Evolutionary conservation across 2,888 invertebrate species (phyloP).

Genomic region (Drepana falcataria): DNA sequence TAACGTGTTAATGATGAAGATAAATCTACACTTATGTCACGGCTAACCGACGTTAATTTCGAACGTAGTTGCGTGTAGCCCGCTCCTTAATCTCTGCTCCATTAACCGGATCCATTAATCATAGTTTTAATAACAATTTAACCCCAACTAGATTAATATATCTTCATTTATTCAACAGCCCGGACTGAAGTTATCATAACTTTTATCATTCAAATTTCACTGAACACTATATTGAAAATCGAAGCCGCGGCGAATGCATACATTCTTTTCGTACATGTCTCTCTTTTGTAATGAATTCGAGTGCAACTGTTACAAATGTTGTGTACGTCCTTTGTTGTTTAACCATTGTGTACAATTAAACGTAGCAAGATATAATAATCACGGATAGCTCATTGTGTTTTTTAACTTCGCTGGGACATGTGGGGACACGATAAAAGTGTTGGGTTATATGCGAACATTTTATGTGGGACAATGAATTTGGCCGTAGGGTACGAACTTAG

Average conservation of each 20-base stretch:
- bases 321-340: conserved; percentile 64
- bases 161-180: conserved; percentile 70
- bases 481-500: conserved; percentile 69
- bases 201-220: conserved; percentile 73
- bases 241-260: conserved; percentile 57
- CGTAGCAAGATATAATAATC: conserved; percentile 75
- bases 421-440: conserved; percentile 66
- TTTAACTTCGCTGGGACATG: conserved; percentile 63
- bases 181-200: conserved; percentile 45
- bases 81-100: conserved; percentile 72
- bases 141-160: conserved; percentile 77
- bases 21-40: conserved; percentile 66
- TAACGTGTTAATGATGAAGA: conserved; percentile 68
- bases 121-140: conserved; percentile 79
- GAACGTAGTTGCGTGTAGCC: conserved; percentile 62
- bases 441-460: conserved; percentile 44
- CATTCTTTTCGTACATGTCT: conserved; percentile 38
- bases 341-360: conserved; percentile 76
- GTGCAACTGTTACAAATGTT: conserved; percentile 69
- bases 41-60: conserved; percentile 60
- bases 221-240: conserved; percentile 51
- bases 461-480: conserved; percentile 64
- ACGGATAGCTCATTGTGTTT: conserved; percentile 70
- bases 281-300: conserved; percentile 51
- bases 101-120: conserved; percentile 73